These are phyloP conservation scores for Pygoscelis antarcticus DNA, from an alignment of 2,113 vertebrate species.

Conservation along the genomic window DNA sequence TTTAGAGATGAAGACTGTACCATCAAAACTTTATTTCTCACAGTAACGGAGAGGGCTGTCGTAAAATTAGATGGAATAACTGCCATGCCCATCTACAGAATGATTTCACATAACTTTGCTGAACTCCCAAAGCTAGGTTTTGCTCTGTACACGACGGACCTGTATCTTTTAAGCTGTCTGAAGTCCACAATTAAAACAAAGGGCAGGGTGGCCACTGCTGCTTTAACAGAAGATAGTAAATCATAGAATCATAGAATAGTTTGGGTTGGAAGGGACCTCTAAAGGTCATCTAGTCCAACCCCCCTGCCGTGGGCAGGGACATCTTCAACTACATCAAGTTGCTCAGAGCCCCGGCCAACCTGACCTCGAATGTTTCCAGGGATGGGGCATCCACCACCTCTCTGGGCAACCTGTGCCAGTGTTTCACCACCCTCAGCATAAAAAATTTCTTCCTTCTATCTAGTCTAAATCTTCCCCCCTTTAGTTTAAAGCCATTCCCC, in stretches of 20 bases:
- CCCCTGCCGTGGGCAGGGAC: no score
- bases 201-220: background rate
- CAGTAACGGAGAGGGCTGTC: background rate
- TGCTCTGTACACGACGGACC: accelerated
- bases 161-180: accelerated
- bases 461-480: no score
- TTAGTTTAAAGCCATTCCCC: no score
- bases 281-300: no score
- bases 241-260: background rate
- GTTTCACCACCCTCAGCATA: no score
- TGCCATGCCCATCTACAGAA: background rate
- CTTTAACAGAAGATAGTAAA: background rate
- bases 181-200: background rate
- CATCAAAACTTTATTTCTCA: background rate
- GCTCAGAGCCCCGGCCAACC: no score
- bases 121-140: background rate
- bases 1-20: background rate
- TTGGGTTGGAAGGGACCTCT: no score
- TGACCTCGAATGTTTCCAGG: no score
- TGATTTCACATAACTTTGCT: background rate
- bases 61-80: background rate
- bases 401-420: no score
- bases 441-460: no score
- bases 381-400: no score
- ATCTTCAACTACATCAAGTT: no score